A percentile compares a stretch with the other conserved stretches of the same genome.
These are phyloP conservation scores for Patella ulyssiponensis DNA, from an alignment of 2,888 invertebrate species.

Conservation along the genomic window DNA sequence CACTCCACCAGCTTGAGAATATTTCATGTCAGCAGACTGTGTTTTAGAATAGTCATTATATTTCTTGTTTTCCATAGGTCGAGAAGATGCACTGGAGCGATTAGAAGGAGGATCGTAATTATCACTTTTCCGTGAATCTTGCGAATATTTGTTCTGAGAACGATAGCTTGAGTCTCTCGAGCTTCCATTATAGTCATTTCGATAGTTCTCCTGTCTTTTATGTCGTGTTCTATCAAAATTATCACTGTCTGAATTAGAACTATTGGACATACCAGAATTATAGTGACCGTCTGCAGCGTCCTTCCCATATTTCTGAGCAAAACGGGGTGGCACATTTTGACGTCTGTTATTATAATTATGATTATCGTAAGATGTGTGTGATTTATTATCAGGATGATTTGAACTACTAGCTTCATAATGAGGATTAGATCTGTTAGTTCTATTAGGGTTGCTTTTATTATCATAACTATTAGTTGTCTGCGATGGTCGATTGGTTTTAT, in stretches of 20 bases:
- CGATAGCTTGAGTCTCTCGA: slow-evolving; percentile 23
- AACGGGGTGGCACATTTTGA: slow-evolving; percentile 26
- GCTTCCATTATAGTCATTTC: slow-evolving; percentile 5
- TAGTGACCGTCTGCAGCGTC: not conserved
- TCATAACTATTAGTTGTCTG: not conserved
- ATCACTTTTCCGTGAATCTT: slow-evolving; percentile 30
- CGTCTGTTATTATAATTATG: slow-evolving; percentile 17
- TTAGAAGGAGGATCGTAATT: slow-evolving; percentile 18
- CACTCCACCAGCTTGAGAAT: slow-evolving; percentile 27
- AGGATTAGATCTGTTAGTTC: not conserved
- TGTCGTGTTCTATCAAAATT: slow-evolving; percentile 8
- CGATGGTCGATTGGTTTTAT: no score
- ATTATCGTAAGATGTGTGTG: slow-evolving; percentile 10
- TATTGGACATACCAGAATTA: slow-evolving; percentile 1
- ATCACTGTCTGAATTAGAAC: slow-evolving; percentile 4
- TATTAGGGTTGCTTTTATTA: slow-evolving; percentile 15
- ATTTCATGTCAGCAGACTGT: slow-evolving; percentile 23
- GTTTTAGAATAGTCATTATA: slow-evolving; percentile 32
- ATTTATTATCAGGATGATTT: slow-evolving; percentile 15
- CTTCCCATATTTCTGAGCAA: slow-evolving; percentile 23
- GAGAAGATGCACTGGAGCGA: not conserved
- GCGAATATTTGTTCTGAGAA: slow-evolving; percentile 25
- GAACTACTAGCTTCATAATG: slow-evolving; percentile 15
- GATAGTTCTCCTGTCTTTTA: slow-evolving; percentile 21
- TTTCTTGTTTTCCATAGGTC: slow-evolving; percentile 22